Percentiles rank a stretch among this genome's conserved stretches.
phyloP scores from a whole-genome alignment of 2,888 invertebrate genomes.

The Torymus auratus region DNA sequence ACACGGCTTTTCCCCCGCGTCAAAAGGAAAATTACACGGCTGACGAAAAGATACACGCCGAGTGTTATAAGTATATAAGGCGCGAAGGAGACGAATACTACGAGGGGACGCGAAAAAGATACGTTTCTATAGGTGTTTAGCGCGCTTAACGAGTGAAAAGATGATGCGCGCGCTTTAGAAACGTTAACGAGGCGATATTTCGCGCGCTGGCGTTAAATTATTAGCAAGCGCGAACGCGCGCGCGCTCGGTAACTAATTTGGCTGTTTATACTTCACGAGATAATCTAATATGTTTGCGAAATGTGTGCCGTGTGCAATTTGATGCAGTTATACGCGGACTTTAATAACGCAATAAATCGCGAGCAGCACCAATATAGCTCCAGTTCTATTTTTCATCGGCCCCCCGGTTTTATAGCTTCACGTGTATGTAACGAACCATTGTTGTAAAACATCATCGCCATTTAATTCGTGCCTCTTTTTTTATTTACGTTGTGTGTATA shows the following conservation, averaged over 20 bases:
- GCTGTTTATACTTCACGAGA: slow-evolving; percentile 51
- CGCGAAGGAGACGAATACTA: too few relatives aligned
- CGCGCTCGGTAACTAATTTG: slow-evolving; percentile 40
- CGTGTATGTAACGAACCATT: slow-evolving; percentile 35
- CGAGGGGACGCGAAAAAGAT: too few relatives aligned
- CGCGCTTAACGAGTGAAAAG: slow-evolving; percentile 34
- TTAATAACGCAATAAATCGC: slow-evolving; percentile 54
- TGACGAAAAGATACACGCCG: background rate
- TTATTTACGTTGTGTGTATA: slow-evolving; percentile 1
- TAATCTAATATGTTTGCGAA: slow-evolving; percentile 50
- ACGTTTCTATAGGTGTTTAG: background rate
- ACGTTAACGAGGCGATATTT: slow-evolving; percentile 43
- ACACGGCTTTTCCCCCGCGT: too few relatives aligned
- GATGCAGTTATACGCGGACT: slow-evolving; percentile 50
- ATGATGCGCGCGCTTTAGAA: slow-evolving; percentile 41
- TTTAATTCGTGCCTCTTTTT: background rate
- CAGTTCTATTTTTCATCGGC: slow-evolving; percentile 33
- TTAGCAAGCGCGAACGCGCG: slow-evolving; percentile 25
- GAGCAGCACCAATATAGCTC: too few relatives aligned
- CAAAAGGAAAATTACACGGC: background rate
- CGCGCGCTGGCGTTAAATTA: slow-evolving; percentile 33
- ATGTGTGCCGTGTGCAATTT: slow-evolving; percentile 37
- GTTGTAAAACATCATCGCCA: slow-evolving; percentile 40
- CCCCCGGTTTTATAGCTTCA: background rate
- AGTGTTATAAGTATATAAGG: too few relatives aligned